phyloP scores from a whole-genome alignment of 2,888 invertebrate genomes.

The Drosophila nr. perissopoda region DNA sequence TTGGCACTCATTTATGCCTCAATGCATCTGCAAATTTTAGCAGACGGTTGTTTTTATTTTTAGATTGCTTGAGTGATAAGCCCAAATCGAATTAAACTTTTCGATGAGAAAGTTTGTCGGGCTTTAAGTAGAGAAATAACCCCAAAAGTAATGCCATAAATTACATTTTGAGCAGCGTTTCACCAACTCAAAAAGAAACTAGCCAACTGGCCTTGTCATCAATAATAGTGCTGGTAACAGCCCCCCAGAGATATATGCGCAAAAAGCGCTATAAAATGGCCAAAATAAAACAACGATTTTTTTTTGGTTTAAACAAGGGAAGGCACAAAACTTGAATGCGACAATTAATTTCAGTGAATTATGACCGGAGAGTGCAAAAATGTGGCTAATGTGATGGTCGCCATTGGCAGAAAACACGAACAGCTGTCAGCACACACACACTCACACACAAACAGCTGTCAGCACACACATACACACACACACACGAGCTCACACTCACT shows the following conservation, averaged over 20 bases:
- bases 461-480: constrained; percentile 13
- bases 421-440: constrained; percentile 63
- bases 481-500: not conserved
- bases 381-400: constrained; percentile 71
- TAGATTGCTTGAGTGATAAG: constrained; percentile 19
- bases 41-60: constrained; percentile 1
- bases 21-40: constrained; percentile 14
- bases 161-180: constrained; percentile 10
- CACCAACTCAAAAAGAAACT: constrained; percentile 12
- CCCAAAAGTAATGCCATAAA: constrained; percentile 33
- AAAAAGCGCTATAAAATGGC: constrained; percentile 6
- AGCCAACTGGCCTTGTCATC: constrained; percentile 22
- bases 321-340: constrained; percentile 62
- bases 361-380: constrained; percentile 72
- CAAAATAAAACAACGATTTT: constrained; percentile 6
- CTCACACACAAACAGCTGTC: constrained; percentile 62
- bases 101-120: not conserved
- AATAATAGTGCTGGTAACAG: constrained; percentile 28
- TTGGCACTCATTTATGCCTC: constrained; percentile 27
- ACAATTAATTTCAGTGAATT: constrained; percentile 79
- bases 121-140: constrained; percentile 1
- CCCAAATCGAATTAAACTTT: constrained; percentile 38
- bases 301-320: constrained; percentile 1
- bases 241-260: constrained; percentile 24
- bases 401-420: constrained; percentile 61